Evolutionary conservation across 2,113 vertebrate species (phyloP).

Genomic region (Perccottus glenii): DNA sequence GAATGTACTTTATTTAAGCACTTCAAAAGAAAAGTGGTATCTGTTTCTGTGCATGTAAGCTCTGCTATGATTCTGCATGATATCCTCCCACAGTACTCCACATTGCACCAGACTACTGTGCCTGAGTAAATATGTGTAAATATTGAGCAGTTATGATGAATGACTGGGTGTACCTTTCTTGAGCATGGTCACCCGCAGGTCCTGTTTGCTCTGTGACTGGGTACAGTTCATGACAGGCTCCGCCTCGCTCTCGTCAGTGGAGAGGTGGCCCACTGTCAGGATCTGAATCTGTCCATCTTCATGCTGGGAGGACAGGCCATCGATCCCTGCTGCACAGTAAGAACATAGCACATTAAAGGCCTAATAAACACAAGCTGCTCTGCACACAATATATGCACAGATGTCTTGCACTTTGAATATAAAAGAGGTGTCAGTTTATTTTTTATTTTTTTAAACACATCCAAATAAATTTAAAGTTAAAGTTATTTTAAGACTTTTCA

Average conservation of each 20-base stretch:
- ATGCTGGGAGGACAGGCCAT: slow-evolving; percentile 86
- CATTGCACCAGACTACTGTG: slow-evolving; percentile 6
- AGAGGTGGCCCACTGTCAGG: slow-evolving; percentile 85
- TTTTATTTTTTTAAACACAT: too few species aligned
- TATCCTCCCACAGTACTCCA: slow-evolving; percentile 21
- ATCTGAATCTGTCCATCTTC: slow-evolving; percentile 91
- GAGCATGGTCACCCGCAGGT: slow-evolving; percentile 92
- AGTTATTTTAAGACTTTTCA: too few species aligned
- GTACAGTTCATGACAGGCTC: slow-evolving; percentile 84
- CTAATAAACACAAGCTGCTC: background rate
- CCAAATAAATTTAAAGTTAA: too few species aligned
- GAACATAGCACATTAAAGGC: slow-evolving; percentile 17
- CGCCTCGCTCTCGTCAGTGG: slow-evolving; percentile 82
- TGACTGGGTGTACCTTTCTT: slow-evolving; percentile 87
- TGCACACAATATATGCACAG: too few species aligned
- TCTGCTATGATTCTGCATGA: slow-evolving; percentile 29
- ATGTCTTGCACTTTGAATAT: too few species aligned
- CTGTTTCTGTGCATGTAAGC: slow-evolving; percentile 23
- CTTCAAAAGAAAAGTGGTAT: slow-evolving; percentile 6
- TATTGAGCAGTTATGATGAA: background rate
- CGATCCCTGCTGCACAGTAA: slow-evolving; percentile 82
- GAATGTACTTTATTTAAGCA: background rate
- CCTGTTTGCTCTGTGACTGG: slow-evolving; percentile 87
- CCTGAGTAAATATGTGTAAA: slow-evolving; percentile 12
- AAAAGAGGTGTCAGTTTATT: too few species aligned